A percentile compares a stretch with the other conserved stretches of the same genome.
Conservation (phyloP, 2,888 invertebrate species). For the Patella depressa region DNA sequence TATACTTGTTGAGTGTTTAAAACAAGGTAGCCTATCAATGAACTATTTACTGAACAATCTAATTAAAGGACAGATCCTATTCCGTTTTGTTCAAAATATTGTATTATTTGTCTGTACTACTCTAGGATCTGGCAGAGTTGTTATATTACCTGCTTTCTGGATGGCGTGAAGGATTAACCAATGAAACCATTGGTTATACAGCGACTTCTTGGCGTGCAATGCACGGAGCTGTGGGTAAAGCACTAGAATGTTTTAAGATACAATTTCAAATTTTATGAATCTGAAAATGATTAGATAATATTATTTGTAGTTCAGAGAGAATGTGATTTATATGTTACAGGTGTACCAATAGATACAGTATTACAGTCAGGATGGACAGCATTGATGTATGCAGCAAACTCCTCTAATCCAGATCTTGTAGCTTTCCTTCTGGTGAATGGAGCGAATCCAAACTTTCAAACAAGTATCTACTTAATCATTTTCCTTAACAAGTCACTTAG, state of each 20-base stretch:
- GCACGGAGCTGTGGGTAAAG: too few relatives aligned
- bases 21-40: constrained; percentile 41
- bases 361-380: constrained; percentile 63
- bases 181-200: too few relatives aligned
- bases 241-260: too few relatives aligned
- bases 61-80: background rate
- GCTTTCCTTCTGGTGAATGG: constrained; percentile 68
- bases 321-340: constrained; percentile 31
- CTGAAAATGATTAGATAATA: background rate
- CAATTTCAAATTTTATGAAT: background rate
- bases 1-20: constrained; percentile 40
- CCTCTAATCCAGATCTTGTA: constrained; percentile 55
- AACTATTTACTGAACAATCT: background rate
- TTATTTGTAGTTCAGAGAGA: background rate
- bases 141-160: too few relatives aligned
- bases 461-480: constrained; percentile 53
- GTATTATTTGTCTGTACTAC: background rate
- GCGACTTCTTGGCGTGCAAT: too few relatives aligned
- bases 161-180: too few relatives aligned
- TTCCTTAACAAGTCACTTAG: too few relatives aligned
- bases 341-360: constrained; percentile 51
- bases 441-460: constrained; percentile 71
- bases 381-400: constrained; percentile 64
- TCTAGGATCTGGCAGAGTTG: too few relatives aligned
- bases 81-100: background rate